Base-by-base conservation (phyloP, 2,888 invertebrate species). In the Ecdyonurus torrentis region DNA sequence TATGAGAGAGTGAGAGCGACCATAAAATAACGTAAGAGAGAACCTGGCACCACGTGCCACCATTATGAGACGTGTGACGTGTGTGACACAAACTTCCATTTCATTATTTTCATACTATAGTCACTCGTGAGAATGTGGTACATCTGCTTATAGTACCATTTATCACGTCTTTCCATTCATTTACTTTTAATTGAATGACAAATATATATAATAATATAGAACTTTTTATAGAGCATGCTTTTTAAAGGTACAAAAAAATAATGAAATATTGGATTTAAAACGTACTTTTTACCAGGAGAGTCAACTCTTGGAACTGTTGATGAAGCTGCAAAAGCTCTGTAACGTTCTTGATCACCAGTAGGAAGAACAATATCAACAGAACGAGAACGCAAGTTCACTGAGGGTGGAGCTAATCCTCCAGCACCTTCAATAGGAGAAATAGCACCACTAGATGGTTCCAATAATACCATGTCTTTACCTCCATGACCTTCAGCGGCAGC, bases 331-430 rank as follows among this genome's bases (percentile, higher is more conserved):
- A 91, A 75, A n/a, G 91, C 89, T 70, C 90, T 90, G 74, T 91
- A 91, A 67, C 89, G 81, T 25, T 89, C 87, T 75, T 90, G 89
- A 70, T 88, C 87, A 65, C 88, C 86, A 10, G 91, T 91, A 25
- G 91, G 91, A 67, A 92, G 76, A 60, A 91, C 91, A 70, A 91
- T 91, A 75, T 91, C 91, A 65, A 91, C 91, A 59, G 90, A 90
- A 66, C 89, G 82, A 50, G 91, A 91, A 60, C 91, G 79, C 37
- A 86, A 81, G 23, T 70, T 66, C 60, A 69, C 68, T 23, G 65
- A 67, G 59, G 80, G 80, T 60, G 58, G 25, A 7, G 55, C 7
- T 20, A 22, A n/a, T 7, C 5, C 7, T 5, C 5, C 5, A 55
- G 7, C 66, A 83, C 84, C 66, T 76, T 75, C 37, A 89, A 89